These are phyloP conservation scores for Pholis gunnellus DNA, from an alignment of 2,113 vertebrate species.

Conservation along the genomic window DNA sequence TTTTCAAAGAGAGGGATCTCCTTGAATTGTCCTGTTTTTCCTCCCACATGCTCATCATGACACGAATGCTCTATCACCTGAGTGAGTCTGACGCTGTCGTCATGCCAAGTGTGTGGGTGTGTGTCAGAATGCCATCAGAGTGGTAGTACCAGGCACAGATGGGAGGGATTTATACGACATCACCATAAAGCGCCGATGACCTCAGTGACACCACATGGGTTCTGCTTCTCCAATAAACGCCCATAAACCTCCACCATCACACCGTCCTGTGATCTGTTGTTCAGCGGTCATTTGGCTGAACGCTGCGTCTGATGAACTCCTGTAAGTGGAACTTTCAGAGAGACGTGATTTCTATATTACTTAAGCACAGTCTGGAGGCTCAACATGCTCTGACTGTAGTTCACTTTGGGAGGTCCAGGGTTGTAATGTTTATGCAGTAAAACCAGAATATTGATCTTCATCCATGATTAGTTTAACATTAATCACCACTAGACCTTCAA, in stretches of 20 bases:
- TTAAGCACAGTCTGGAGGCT: background rate
- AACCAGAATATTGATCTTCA: background rate
- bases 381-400: background rate
- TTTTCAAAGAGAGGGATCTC: background rate
- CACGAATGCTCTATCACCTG: background rate
- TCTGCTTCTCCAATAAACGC: background rate
- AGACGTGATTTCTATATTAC: background rate
- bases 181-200: background rate
- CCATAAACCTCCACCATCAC: background rate
- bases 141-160: slow-evolving; percentile 17
- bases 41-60: background rate
- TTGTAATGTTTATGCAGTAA: background rate
- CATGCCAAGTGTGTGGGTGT: background rate
- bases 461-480: background rate
- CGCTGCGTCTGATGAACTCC: background rate
- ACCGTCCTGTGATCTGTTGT: background rate
- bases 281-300: background rate
- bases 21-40: background rate
- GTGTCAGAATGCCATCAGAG: background rate
- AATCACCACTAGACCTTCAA: background rate
- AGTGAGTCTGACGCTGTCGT: background rate
- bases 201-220: background rate
- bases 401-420: background rate
- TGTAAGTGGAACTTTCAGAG: background rate
- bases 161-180: background rate